Evolutionary conservation across 1,140 invertebrate species (phyloP).

Genomic region (Pachypsylla venusta): DNA sequence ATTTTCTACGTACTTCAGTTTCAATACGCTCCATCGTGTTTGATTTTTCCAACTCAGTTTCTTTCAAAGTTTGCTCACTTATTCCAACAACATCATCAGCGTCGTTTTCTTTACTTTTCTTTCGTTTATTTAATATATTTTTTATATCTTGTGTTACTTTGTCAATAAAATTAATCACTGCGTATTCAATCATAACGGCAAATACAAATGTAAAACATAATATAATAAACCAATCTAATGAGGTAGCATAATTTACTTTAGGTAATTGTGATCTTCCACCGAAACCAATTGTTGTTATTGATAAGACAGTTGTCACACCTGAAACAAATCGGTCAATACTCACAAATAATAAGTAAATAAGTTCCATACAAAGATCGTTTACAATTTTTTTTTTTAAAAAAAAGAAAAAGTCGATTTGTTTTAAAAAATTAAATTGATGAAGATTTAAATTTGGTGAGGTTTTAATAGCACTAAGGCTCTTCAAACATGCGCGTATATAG

Average conservation of each 20-base stretch:
- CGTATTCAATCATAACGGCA: slow-evolving; percentile 43
- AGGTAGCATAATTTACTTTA: slow-evolving; percentile 42
- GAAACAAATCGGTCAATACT: too few species aligned
- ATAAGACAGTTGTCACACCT: slow-evolving; percentile 45
- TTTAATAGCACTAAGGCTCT: too few species aligned
- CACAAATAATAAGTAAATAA: too few species aligned
- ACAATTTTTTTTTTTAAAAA: too few species aligned
- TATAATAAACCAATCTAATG: slow-evolving; percentile 44
- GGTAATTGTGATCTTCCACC: slow-evolving; percentile 40
- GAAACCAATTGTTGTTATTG: slow-evolving; percentile 42
- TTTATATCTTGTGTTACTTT: slow-evolving; percentile 28
- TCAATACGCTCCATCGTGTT: neutral
- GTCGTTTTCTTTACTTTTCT: neutral
- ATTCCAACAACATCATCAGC: neutral
- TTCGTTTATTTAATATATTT: neutral
- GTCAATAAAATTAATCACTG: slow-evolving; percentile 43
- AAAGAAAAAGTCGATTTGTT: too few species aligned
- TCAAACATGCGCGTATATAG: too few species aligned
- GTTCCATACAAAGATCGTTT: too few species aligned
- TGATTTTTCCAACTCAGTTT: neutral
- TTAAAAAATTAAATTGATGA: too few species aligned
- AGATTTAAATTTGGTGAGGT: too few species aligned
- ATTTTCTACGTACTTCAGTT: neutral
- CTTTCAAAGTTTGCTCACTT: neutral
- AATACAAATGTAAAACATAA: slow-evolving; percentile 44